Evolutionary conservation across 1,140 invertebrate species (phyloP).

Genomic region (Drosophila carrolli): DNA sequence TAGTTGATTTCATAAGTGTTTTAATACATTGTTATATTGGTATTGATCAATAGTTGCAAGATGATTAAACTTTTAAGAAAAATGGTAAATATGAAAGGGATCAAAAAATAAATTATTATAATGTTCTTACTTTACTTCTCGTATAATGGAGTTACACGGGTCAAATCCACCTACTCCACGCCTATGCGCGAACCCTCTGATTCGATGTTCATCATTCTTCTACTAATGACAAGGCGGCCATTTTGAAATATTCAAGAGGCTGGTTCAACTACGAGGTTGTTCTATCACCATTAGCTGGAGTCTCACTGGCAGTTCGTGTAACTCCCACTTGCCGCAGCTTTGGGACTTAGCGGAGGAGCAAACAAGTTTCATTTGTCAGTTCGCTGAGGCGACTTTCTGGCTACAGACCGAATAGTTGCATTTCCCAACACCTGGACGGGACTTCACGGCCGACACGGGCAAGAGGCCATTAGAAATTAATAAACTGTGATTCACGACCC

Average conservation of each 20-base stretch:
- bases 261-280: slow-evolving; percentile 20
- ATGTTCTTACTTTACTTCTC: no score
- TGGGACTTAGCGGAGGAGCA: slow-evolving; percentile 32
- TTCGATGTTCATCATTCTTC: slow-evolving; percentile 46
- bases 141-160: neutral
- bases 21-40: no score
- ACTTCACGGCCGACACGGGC: slow-evolving; percentile 39
- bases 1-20: no score
- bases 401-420: slow-evolving; percentile 29
- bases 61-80: no score
- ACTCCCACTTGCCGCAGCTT: slow-evolving; percentile 47
- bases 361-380: slow-evolving; percentile 64
- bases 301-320: slow-evolving; percentile 20
- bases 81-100: no score
- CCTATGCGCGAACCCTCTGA: slow-evolving; percentile 4
- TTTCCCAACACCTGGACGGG: slow-evolving; percentile 49
- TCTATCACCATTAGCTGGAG: slow-evolving; percentile 43
- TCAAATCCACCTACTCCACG: no score
- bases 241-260: slow-evolving; percentile 55
- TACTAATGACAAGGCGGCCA: slow-evolving; percentile 43
- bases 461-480: slow-evolving; percentile 71
- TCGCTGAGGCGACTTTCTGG: slow-evolving; percentile 32
- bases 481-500: slow-evolving; percentile 65
- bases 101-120: no score
- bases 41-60: no score